Percentiles rank a stretch among this genome's conserved stretches.
These are phyloP conservation scores for Pasiphila rectangulata DNA, from an alignment of 2,888 invertebrate genomes.

Conservation along the genomic window DNA sequence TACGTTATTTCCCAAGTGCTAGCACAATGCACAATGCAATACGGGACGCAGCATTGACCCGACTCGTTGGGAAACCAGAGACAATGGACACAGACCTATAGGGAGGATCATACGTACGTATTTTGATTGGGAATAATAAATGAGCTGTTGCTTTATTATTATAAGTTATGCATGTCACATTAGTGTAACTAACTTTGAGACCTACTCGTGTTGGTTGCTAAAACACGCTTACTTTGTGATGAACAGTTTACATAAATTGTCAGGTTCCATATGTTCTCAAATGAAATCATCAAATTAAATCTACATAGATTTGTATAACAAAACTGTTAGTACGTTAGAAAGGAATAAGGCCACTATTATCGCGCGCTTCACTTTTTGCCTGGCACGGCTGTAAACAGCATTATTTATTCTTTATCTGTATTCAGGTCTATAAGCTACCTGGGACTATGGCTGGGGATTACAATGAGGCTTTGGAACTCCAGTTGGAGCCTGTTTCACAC, in stretches of 20 bases:
- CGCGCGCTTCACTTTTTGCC: conserved; percentile 1
- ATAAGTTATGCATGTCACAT: background rate
- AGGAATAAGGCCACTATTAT: background rate
- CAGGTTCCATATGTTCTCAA: too few species aligned
- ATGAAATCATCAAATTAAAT: too few species aligned
- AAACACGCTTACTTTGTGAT: too few species aligned
- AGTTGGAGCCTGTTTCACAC: background rate
- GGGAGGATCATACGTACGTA: background rate
- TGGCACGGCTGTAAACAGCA: background rate
- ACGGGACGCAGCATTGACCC: conserved; percentile 18
- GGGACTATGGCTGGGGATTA: conserved; percentile 19
- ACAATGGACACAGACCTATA: conserved; percentile 13
- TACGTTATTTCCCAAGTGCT: conserved; percentile 21
- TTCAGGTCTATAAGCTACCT: conserved; percentile 20
- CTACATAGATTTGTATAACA: too few species aligned
- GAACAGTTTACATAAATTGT: too few species aligned
- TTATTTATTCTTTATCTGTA: conserved; percentile 22
- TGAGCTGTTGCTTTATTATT: too few species aligned
- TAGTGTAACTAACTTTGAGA: too few species aligned
- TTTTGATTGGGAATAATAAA: conserved; percentile 1
- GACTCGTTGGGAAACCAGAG: conserved; percentile 14
- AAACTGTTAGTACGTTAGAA: too few species aligned
- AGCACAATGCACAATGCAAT: conserved; percentile 21
- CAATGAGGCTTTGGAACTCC: conserved; percentile 16
- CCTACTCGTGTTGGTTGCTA: too few species aligned